Base-by-base conservation (phyloP, 2,888 invertebrate species). In the Arctia plantaginis region DNA sequence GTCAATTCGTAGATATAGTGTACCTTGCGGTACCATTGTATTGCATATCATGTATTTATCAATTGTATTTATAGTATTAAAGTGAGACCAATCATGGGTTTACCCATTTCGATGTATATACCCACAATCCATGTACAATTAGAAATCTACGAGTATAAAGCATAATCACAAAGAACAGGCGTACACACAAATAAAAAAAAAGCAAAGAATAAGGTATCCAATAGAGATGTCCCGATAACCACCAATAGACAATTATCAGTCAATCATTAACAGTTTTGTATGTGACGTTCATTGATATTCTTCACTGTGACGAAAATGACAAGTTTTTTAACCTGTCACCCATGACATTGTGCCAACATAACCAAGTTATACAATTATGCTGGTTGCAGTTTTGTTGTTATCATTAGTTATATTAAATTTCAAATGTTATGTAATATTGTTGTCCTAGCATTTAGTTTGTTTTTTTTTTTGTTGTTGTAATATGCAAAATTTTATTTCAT, bases 361-460 rank as follows among this genome's bases (percentile, higher is more conserved):
- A 85, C 79, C 79, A 87, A 82, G 72, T 82, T 82, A 87, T 75
- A 76, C 59, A 76, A 79, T 79, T 85, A 86, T 85, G 90, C 90
- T 89, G 86, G 90, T 89, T 72, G 90, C 90, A 87, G 86, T 82
- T 87, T 86, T 85, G 86, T 90, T 91, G 82, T 86, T 85, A 80
- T 82, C 76, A 79, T 72, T 69, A 75, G 75, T 64, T 65, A 77
- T 74, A 76, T 77, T 55, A 75, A 71, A 62, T 47, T 66, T 74
- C 39, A 55, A 73, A 76, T 82, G n/a, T 65, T 82, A 69, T 75
- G 77, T 83, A 74, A 80, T 75, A 84, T 78, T 80, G 79, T 76
- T 84, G 68, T 71, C 15, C 74, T 33, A 23, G 44, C 30, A 8
- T 35, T 69, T 47, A 35, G 51, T 69, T 59, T 66, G 44, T 66